These are phyloP conservation scores for Carassius carassius DNA, from an alignment of 2,113 vertebrate genomes.

Conservation along the genomic window DNA sequence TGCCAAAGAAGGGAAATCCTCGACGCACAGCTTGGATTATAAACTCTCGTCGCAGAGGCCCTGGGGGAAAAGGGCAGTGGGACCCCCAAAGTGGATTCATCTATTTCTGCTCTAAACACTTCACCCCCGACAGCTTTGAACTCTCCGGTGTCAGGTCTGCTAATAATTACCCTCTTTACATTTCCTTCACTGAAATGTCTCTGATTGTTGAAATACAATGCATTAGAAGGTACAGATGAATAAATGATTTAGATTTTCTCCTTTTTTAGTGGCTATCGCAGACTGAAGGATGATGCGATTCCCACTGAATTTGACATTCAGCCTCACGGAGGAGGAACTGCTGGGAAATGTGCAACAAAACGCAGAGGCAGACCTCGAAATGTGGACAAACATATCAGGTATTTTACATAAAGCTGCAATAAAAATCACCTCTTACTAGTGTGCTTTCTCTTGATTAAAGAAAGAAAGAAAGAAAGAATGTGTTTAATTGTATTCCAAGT, in stretches of 20 bases:
- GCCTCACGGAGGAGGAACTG: constrained; percentile 59
- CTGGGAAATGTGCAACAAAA: constrained; percentile 34
- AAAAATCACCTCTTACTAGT: not conserved
- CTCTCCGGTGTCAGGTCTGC: constrained; percentile 83
- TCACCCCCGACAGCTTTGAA: constrained; percentile 85
- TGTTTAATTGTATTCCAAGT: not conserved
- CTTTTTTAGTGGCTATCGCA: constrained; percentile 79
- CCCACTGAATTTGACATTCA: constrained; percentile 81
- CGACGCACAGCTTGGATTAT: constrained; percentile 81
- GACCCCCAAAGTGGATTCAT: constrained; percentile 86
- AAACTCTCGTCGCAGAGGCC: constrained; percentile 81
- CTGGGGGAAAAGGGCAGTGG: constrained; percentile 80
- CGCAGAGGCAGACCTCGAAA: constrained; percentile 38
- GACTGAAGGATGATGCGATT: constrained; percentile 85
- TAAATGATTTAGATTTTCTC: not conserved
- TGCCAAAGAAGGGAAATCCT: constrained; percentile 83
- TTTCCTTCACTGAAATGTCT: not conserved
- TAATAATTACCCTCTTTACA: not conserved
- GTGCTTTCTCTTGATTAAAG: not conserved
- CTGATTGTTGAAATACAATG: not conserved
- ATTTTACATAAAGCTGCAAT: not conserved
- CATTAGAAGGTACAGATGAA: not conserved
- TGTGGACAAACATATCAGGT: constrained; percentile 48
- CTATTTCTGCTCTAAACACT: constrained; percentile 92
- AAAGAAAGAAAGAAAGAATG: not conserved